Evolutionary conservation across 2,797 vertebrate species (phyloP).

Genomic region (Xenopus petersii): DNA sequence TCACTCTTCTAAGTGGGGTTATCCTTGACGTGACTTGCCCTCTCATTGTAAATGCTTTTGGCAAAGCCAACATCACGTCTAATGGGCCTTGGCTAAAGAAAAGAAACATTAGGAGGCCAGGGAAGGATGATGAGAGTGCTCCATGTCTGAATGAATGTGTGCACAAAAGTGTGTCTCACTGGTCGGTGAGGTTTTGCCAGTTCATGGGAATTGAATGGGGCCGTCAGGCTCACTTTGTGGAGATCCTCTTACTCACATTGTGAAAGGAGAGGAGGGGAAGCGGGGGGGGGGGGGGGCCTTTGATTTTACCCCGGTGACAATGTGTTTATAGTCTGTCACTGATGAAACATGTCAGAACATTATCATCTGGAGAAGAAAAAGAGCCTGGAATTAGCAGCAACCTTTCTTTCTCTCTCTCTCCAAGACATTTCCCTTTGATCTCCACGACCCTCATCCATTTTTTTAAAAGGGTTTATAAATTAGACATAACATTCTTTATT

Average conservation of each 20-base stretch:
- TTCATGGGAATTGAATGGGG: constrained; percentile 38
- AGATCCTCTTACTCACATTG: background rate
- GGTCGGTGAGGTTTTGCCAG: background rate
- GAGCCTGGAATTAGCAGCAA: background rate
- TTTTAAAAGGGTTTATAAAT: constrained; percentile 40
- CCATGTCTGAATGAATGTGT: constrained; percentile 17
- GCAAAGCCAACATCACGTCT: no score
- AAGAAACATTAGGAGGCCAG: background rate
- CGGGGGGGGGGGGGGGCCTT: constrained; percentile 9
- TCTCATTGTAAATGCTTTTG: no score
- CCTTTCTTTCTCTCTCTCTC: background rate
- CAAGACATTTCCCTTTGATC: constrained; percentile 23
- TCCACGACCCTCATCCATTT: constrained; percentile 31
- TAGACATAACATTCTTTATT: constrained; percentile 7
- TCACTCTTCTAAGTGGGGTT: no score
- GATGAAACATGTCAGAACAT: constrained; percentile 41
- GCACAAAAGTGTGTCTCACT: constrained; percentile 19
- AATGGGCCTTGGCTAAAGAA: no score
- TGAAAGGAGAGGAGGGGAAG: constrained; percentile 16
- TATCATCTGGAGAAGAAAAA: constrained; percentile 42
- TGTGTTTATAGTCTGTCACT: constrained; percentile 34
- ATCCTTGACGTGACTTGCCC: no score
- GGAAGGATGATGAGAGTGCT: constrained; percentile 20
- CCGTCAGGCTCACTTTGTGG: constrained; percentile 24
- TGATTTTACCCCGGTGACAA: constrained; percentile 32